Percentiles rank a stretch among this genome's conserved stretches.
phyloP scores from a whole-genome alignment of 2,113 vertebrate species.

The Chelonoidis abingdonii region DNA sequence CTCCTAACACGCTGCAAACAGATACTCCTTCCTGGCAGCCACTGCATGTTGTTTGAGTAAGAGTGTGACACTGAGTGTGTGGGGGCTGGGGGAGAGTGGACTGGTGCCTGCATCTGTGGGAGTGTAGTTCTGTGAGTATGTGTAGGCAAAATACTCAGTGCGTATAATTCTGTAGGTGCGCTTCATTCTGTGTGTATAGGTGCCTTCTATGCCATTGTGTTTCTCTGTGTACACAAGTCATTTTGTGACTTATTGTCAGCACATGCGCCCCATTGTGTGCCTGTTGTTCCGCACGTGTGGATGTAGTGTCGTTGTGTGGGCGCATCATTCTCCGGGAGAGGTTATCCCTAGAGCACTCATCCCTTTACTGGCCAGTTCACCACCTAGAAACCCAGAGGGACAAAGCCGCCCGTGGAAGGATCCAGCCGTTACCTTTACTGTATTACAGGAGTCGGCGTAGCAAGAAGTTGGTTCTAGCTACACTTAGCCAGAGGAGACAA shows the following conservation, averaged over 20 bases:
- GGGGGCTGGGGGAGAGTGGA: background rate
- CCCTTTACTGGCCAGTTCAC: background rate
- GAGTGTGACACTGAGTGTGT: background rate
- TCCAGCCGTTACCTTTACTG: background rate
- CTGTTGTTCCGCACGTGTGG: background rate
- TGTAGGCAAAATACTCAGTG: background rate
- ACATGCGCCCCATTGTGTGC: accelerated
- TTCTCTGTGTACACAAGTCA: accelerated
- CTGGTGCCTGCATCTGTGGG: background rate
- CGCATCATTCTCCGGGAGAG: background rate
- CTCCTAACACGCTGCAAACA: constrained; percentile 25
- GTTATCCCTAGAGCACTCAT: background rate
- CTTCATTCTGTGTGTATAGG: background rate
- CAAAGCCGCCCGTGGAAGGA: background rate
- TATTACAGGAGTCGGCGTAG: background rate
- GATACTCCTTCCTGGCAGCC: constrained; percentile 51
- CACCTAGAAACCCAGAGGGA: background rate
- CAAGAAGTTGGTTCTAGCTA: background rate
- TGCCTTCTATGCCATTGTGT: background rate
- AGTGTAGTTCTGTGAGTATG: background rate
- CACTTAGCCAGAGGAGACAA: background rate
- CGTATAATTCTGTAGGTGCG: background rate
- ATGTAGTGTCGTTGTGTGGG: accelerated
- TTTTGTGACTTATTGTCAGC: background rate
- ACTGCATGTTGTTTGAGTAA: background rate